Evolutionary conservation across 2,888 invertebrate genomes (phyloP).

Genomic region (Podotricha telesiphe): DNA sequence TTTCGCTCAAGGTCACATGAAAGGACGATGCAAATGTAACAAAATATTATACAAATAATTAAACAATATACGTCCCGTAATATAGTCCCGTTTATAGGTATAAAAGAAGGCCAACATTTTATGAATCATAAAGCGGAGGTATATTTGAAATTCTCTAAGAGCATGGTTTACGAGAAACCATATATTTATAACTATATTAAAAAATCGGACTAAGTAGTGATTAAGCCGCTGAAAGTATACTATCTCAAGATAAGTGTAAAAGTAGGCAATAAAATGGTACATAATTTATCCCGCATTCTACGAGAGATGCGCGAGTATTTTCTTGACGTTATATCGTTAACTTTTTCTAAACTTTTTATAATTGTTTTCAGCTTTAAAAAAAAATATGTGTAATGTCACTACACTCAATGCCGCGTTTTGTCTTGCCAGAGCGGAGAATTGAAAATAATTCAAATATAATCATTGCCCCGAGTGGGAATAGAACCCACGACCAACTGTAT

Average conservation of each 20-base stretch:
- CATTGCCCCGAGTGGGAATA: too few relatives aligned
- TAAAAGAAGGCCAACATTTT: too few relatives aligned
- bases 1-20: conserved; percentile 36
- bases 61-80: conserved; percentile 10
- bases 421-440: too few relatives aligned
- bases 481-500: too few relatives aligned
- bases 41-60: conserved; percentile 31
- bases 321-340: too few relatives aligned
- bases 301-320: too few relatives aligned
- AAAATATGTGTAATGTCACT: too few relatives aligned
- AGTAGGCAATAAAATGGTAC: not conserved
- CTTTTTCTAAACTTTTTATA: too few relatives aligned
- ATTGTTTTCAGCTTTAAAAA: too few relatives aligned
- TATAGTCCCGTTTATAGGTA: too few relatives aligned
- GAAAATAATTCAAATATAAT: too few relatives aligned
- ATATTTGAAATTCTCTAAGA: not conserved
- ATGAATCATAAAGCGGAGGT: not conserved
- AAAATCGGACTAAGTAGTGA: not conserved
- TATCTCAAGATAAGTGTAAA: not conserved
- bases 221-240: not conserved
- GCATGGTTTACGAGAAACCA: not conserved
- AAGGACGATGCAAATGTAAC: conserved; percentile 23
- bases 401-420: too few relatives aligned
- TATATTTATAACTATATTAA: not conserved
- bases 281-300: not conserved